Base-by-base conservation (phyloP, 2,888 invertebrate genomes). In the Bellardia pandia region DNA sequence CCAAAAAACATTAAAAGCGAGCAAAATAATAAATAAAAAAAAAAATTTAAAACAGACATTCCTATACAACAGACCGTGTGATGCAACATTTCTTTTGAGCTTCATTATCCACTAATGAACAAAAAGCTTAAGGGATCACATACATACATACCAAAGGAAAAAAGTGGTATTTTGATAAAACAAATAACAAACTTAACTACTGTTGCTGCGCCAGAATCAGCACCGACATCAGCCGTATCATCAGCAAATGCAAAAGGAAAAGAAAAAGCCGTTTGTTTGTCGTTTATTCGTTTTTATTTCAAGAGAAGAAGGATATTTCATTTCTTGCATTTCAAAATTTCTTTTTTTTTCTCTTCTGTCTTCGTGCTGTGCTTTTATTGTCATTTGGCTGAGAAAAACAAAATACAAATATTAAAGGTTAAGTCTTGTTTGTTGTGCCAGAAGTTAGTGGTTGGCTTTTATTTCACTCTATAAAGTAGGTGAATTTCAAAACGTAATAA, bases 91-190 rank as follows among this genome's bases (percentile, higher is more conserved):
- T 72, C 72, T 72, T 81, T 77, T 66, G 72, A 74, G 77, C 77
- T 88, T 86, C 92, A 92, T 92, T 92, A 92, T 91, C 91, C 91
- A 91, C 92, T 92, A 92, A 92, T 92, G 91, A 92, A 92, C 92
- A 92, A 91, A 92, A 92, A 92, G 88, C 77, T 86, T 77, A 77
- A 86, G 72, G 85, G 76, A 81, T 77, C 72, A 72, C 53, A 45
- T 23, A 37, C 37, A 37, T 37, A 37, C 37, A 85, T 77, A 77
- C 77, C 76, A 83, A 76, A 58, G 64, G 23, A 78, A 81, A 80
- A 53, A 81, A 85, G 76, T 71, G 64, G 56, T 48, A 72, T 69
- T 76, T 77, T 60, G 58, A 66, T 66, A 77, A 66, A 86, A 72
- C 72, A 74, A 74, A 78, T 60, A 79, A 85, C 33, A 58, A 81